phyloP scores from a whole-genome alignment of 2,888 invertebrate species.

The Eudemis profundana region DNA sequence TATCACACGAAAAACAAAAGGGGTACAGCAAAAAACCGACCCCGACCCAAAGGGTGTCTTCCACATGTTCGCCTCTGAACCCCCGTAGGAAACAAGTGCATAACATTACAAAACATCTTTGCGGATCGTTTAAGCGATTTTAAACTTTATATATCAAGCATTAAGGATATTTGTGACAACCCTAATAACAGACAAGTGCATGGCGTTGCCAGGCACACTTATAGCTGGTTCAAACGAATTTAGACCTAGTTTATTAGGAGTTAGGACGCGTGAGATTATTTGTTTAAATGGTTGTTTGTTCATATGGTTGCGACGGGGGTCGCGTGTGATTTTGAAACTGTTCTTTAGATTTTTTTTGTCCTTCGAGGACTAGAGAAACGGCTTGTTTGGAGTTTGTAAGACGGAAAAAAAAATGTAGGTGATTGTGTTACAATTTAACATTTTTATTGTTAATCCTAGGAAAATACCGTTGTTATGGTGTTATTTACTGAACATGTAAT shows the following conservation, averaged over 20 bases:
- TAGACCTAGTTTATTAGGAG: slow-evolving; percentile 6
- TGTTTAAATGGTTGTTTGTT: slow-evolving; percentile 66
- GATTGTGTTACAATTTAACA: not conserved
- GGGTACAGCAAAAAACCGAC: slow-evolving; percentile 65
- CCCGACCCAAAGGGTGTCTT: slow-evolving; percentile 44
- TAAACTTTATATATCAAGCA: slow-evolving; percentile 46
- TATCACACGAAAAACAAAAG: slow-evolving; percentile 65
- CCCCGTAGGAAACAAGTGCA: slow-evolving; percentile 75
- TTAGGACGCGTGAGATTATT: slow-evolving; percentile 25
- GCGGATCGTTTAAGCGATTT: slow-evolving; percentile 45
- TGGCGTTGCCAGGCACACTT: slow-evolving; percentile 54
- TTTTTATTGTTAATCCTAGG: not conserved
- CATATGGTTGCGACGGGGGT: slow-evolving; percentile 78
- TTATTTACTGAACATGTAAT: no score
- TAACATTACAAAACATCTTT: slow-evolving; percentile 55
- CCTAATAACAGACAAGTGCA: slow-evolving; percentile 69
- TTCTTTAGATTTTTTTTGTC: slow-evolving; percentile 33
- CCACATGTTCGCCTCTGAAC: slow-evolving; percentile 79
- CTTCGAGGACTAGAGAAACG: slow-evolving; percentile 29
- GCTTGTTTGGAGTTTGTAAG: slow-evolving; percentile 30
- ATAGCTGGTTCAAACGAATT: not conserved
- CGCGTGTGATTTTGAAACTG: slow-evolving; percentile 60
- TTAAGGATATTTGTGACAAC: slow-evolving; percentile 45
- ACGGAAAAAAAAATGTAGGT: slow-evolving; percentile 18
- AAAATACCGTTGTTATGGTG: no score